Base-by-base conservation (phyloP, 2,797 vertebrate genomes). In the Typhlichthys subterraneus region DNA sequence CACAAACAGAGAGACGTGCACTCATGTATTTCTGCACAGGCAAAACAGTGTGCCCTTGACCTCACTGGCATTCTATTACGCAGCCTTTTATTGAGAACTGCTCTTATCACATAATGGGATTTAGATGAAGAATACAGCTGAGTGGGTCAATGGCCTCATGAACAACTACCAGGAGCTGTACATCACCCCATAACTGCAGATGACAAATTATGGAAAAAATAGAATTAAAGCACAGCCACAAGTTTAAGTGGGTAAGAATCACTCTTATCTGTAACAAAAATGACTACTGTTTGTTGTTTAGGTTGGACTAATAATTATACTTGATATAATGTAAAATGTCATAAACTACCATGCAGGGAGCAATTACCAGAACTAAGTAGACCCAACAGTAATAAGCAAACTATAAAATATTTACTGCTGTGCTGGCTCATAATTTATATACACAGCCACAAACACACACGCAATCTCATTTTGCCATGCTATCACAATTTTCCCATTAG, bases 351-450 rank as follows among this genome's bases (percentile, higher is more conserved):
- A 12, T 48, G 59, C 48, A 57, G 45, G 17, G 48, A 42, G 50
- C 69, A 62, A 65, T 72, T 75, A 77, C 57, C 59, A 5, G 49
- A 48, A 46, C 76, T 77, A 86, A 78, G 79, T 69, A 78, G 67
- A 62, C 55, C 48, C 10, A 54, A 47, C 72, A 54, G 54, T 59
- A 67, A 63, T 52, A 72, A 63, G 53, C 53, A 4, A 53, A 55
- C 13, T 59, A 70, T 80, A 68, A 63, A 73, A 70, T 65, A 65
- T 84, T 83, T 80, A 65, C 57, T 58, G 64, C 42, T 52, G 45
- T 50, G 13, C 52, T 70, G 69, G 42, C 65, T 53, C 45, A 67
- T 63, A 63, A 75, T 48, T 48, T 1, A 29, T 8, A 53, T 2
- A 53, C 23, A 54, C 2, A n/a, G 12, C 1, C 1, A 57, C 10